Base-by-base conservation (phyloP, 2,888 invertebrate genomes). In the Petrolisthes cinctipes region DNA sequence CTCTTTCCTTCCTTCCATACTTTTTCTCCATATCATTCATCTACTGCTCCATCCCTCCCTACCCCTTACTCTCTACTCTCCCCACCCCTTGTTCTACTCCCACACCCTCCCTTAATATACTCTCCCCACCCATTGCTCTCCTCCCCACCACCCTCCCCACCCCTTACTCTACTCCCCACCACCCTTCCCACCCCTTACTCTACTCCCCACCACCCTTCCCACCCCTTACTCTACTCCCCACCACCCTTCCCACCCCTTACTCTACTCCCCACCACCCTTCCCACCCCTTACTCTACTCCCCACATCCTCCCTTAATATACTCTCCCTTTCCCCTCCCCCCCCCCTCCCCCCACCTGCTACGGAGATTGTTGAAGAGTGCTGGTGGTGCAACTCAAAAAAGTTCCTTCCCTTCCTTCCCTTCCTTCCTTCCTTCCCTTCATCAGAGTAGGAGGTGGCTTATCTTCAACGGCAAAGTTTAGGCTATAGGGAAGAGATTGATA, bases 131-230 rank as follows among this genome's bases (percentile, higher is more conserved):
- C 14, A 7, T 66, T 66, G 4, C 71, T 7, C 71, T 5, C 20
- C 71, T 20, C 20, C 71, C 71, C 20, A 20, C 20, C n/a, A n/a
- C 54, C 53, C 17, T 76, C 53, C 76, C 76, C 76, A 76, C 76
- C n/a, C 17, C n/a, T 17, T 53, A 53, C 53, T 53, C 76, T 17
- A 76, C 76, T 76, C 53, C 76, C 76, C 76, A 54, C 54, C 76
- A 76, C 17, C 76, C 54, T 11, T 76, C 76, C 76, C 76, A 76
- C n/a, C n/a, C n/a, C 53, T 76, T 53, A 17, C 76, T 51, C 53
- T n/a, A 4, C 76, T 17, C 76, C 2, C 17, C 76, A 1, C 14
- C 51, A 5, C 14, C 53, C 17, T 53, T 53, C 53, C 53, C 14
- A 5, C 17, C 76, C 51, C 76, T 9, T 54, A 17, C 76, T 4